Evolutionary conservation across 2,113 vertebrate species (phyloP), one percentile per base, ranked within the genome.

Genomic region (Cheirogaleus medius): DNA sequence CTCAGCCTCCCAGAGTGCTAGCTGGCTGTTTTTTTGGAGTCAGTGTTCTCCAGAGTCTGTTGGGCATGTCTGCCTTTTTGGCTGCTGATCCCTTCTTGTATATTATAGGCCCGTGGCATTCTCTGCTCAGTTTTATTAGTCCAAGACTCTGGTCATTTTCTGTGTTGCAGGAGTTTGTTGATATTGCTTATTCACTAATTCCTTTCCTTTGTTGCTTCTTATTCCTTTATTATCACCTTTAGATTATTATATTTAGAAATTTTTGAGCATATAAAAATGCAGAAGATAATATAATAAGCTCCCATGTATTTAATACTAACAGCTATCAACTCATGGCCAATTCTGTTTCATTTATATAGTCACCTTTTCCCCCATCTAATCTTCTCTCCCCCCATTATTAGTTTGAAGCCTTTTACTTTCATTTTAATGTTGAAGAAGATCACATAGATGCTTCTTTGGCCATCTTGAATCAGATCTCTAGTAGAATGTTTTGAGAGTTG

Each of bases 331-430:
- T 94, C 25, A 49, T n/a, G 66, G 23, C 44, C n/a, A 39, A 3
- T 77, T 94, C 5, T 87, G 2, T 82, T 97, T 94, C n/a, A 78
- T 87, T 8, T 95, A 0, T 77, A 54, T 44, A 63, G 39, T 20
- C 9, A 54, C 80, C 8, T n/a, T 12, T 68, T 76, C 4, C 2
- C 5, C 37, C 18, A 23, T 71, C 6, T 27, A 6, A 39, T 49
- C 4, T 47, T 42, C 54, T 15, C 47, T 52, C 5, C 17, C 34
- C 34, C 18, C 20, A 44, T 6, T 90, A 14, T 83, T 90, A 89
- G 37, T 89, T 91, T 58, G 34, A 97, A 93, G n/a, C 29, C 29
- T 87, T 93, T 92, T 76, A 68, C 80, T 94, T 95, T 69, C 29
- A 32, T 86, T 96, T 95, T 88, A 63, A 27, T 49, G 15, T 74